Evolutionary conservation across 2,113 vertebrate species (phyloP).

Genomic region (Nematolebias whitei): DNA sequence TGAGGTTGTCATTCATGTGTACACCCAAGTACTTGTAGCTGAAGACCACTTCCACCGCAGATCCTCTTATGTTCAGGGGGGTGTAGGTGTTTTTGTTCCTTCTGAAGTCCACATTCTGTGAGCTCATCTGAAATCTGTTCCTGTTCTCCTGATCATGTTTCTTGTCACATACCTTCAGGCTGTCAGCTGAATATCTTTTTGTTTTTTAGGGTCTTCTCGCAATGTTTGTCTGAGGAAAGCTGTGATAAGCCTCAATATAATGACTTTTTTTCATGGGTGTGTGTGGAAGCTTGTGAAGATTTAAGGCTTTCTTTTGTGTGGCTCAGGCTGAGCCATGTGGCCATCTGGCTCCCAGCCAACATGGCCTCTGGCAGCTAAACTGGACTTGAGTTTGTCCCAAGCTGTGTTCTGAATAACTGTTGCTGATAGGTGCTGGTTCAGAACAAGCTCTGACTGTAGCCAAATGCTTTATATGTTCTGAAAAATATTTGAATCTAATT

Average conservation of each 20-base stretch:
- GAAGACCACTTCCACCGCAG: no score
- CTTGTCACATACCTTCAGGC: conserved; percentile 36
- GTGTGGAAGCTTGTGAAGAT: conserved; percentile 46
- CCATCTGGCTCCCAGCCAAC: conserved; percentile 48
- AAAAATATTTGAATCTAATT: conserved; percentile 22
- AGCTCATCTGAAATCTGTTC: conserved; percentile 56
- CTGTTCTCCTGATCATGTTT: conserved; percentile 20
- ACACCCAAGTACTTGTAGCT: no score
- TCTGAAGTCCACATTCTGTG: background rate
- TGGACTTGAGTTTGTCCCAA: conserved; percentile 44
- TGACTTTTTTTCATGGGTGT: conserved; percentile 49
- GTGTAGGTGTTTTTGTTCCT: no score
- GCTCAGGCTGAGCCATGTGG: conserved; percentile 64
- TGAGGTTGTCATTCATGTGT: no score
- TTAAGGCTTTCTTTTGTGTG: conserved; percentile 72
- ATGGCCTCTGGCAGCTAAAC: conserved; percentile 48
- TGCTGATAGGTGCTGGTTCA: conserved; percentile 38
- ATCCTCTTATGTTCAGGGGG: no score
- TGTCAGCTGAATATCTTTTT: conserved; percentile 10
- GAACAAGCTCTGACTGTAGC: conserved; percentile 38
- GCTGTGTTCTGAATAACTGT: conserved; percentile 48
- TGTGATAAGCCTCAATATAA: conserved; percentile 30
- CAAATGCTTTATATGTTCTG: conserved; percentile 29
- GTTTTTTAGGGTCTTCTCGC: conserved; percentile 43
- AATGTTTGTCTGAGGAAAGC: conserved; percentile 37